Conservation (phyloP, 1,140 invertebrate species). For the Uloborus diversus region DNA sequence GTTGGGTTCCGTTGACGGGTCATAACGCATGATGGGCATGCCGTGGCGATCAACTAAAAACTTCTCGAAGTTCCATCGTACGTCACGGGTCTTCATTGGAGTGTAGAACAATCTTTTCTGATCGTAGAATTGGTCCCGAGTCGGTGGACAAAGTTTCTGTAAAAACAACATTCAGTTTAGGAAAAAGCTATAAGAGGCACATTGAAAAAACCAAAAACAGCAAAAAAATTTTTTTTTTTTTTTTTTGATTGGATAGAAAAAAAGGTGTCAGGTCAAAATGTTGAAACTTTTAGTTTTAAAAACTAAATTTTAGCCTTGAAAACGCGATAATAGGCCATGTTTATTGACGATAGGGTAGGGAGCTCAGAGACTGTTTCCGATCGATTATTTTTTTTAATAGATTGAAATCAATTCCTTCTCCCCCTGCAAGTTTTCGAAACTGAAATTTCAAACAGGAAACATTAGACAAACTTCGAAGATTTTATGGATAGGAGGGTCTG, state of each 20-base stretch:
- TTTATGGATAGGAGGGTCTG: no score
- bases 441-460: not conserved
- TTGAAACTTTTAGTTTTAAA: no score
- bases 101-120: constrained; percentile 66
- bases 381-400: no score
- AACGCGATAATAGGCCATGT: no score
- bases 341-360: no score
- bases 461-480: no score
- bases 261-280: no score
- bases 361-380: no score
- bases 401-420: no score
- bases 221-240: not conserved
- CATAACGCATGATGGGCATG: constrained; percentile 68
- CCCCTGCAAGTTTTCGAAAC: no score
- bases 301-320: no score
- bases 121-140: constrained; percentile 62
- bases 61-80: constrained; percentile 74
- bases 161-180: constrained; percentile 9
- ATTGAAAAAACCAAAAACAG: not conserved
- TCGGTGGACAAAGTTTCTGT: constrained; percentile 61
- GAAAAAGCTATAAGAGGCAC: not conserved
- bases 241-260: no score
- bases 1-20: constrained; percentile 62
- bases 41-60: constrained; percentile 69
- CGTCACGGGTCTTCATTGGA: constrained; percentile 66